Evolutionary conservation across 2,797 vertebrate genomes (phyloP), one percentile per base, ranked within the genome.

Genomic region (Otus scops): DNA sequence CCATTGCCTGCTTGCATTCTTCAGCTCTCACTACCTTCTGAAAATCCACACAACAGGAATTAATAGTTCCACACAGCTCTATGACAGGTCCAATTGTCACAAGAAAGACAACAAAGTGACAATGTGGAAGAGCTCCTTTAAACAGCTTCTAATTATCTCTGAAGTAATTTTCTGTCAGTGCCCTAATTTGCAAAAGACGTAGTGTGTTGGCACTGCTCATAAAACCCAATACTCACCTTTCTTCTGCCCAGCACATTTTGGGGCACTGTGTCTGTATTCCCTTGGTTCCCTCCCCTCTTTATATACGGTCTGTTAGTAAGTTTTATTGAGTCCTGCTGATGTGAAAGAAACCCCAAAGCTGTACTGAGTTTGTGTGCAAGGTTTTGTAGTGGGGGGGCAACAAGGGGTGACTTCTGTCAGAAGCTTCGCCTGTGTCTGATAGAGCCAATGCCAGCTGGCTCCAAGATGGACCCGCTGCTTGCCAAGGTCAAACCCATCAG

Each of bases 81-180:
- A 50, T 94, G 97, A 96, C 96, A 97, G 94, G 89, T 96, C 87
- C 95, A 95, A 83, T 94, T 97, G 97, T 97, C 84, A 36, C 82
- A 92, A 92, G 96, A 93, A 96, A 95, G 60, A 43, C 92, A 96
- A 90, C 0, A 53, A 89, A 94, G 89, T 6, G 24, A 94, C 93
- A 94, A 48, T 82, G 93, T 85, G 94, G 95, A 97, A 95, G 60
- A 95, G 87, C 87, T 95, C 53, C 80, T 96, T 97, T 96, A 95
- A 96, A 85, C 89, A 95, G 92, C 89, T 89, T 96, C 97, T 97
- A 97, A 98, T 97, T 97, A 97, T 74, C 93, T 95, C 92, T 96
- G 71, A 92, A 96, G 95, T 95, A 4, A 32, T 96, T 97, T 97
- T 95, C 88, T 91, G 47, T 80, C 93, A 96, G 83, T 69, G 89